Conservation (phyloP, 2,113 vertebrate species). For the Brachypodius melanocephalos region DNA sequence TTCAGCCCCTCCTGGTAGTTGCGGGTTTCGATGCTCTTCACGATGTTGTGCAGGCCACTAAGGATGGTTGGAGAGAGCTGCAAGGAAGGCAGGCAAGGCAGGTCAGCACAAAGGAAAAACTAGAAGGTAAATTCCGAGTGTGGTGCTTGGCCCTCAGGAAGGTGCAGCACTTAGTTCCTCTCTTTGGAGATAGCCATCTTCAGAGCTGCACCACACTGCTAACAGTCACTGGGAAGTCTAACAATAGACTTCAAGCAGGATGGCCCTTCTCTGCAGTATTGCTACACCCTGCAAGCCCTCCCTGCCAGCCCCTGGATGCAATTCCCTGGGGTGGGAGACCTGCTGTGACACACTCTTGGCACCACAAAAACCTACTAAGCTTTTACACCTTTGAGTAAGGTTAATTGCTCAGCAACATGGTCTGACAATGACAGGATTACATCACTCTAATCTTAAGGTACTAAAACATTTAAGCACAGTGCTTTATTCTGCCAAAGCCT, state of each 20-base stretch:
- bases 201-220: background rate
- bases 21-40: conserved; percentile 83
- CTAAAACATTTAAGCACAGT: background rate
- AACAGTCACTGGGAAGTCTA: background rate
- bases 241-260: background rate
- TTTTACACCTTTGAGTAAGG: background rate
- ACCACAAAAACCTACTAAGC: background rate
- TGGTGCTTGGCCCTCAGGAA: background rate
- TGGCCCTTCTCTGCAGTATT: background rate
- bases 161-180: background rate
- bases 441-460: background rate
- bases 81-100: conserved; percentile 7
- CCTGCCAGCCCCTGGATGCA: background rate
- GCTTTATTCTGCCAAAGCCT: background rate
- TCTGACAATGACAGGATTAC: background rate
- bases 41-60: conserved; percentile 89
- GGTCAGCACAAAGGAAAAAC: background rate
- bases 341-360: background rate
- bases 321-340: background rate
- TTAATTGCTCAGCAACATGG: background rate
- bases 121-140: background rate
- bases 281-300: background rate
- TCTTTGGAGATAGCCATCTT: background rate
- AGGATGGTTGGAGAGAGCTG: conserved; percentile 93
- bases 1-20: conserved; percentile 87